These are phyloP conservation scores for Malacoraja senta DNA, from an alignment of 2,797 vertebrate genomes.

Conservation along the genomic window DNA sequence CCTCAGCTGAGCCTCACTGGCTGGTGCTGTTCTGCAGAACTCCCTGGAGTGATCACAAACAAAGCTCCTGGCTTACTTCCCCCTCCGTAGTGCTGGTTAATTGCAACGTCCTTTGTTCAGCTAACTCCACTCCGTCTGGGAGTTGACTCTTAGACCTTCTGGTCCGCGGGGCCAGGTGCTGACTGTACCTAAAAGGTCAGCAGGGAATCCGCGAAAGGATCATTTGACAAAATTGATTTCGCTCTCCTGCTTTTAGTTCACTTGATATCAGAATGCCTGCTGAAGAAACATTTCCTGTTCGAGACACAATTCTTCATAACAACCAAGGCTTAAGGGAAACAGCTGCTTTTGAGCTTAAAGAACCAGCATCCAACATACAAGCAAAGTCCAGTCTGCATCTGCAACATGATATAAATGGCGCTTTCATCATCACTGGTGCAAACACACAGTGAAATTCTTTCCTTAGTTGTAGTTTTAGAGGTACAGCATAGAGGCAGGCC, in stretches of 20 bases:
- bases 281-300: constrained; percentile 15
- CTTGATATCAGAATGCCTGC: constrained; percentile 12
- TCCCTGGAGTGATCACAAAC: background rate
- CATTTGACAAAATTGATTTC: constrained; percentile 11
- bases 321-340: background rate
- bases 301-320: background rate
- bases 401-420: background rate
- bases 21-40: background rate
- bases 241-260: constrained; percentile 6
- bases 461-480: too few species aligned
- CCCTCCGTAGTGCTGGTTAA: background rate
- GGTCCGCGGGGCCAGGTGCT: background rate
- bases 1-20: background rate
- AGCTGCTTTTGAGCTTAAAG: constrained; percentile 15
- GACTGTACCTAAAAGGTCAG: background rate
- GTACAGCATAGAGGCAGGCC: too few species aligned
- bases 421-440: too few species aligned
- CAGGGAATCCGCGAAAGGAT: background rate
- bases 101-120: background rate
- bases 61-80: background rate
- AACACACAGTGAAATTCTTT: too few species aligned
- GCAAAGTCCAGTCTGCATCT: background rate
- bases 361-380: background rate
- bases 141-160: background rate
- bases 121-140: background rate